Conservation (phyloP, 2,888 invertebrate species). For the Plusia festucae region DNA sequence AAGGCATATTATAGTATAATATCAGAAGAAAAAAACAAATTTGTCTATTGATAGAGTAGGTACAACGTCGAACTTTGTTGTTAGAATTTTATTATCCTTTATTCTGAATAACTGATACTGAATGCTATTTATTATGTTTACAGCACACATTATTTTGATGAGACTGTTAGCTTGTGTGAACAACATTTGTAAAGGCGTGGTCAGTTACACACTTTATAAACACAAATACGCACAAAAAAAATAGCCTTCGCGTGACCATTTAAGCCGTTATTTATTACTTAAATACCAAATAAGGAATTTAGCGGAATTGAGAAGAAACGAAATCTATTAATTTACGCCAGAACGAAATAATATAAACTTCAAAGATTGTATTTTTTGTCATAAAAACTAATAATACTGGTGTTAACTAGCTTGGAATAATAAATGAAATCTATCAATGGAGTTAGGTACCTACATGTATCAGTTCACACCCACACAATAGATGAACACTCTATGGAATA, state of each 20-base stretch:
- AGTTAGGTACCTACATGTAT: constrained; percentile 23
- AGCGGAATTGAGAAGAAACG: neutral
- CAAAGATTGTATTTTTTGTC: too few relatives aligned
- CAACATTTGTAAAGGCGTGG: constrained; percentile 20
- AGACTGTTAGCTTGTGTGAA: constrained; percentile 3
- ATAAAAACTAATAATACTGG: too few relatives aligned
- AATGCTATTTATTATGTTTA: neutral
- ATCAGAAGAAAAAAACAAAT: too few relatives aligned
- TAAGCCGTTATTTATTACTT: constrained; percentile 28
- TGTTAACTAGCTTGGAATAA: constrained; percentile 31
- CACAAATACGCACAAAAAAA: constrained; percentile 33
- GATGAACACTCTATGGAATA: constrained; percentile 23
- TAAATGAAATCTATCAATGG: constrained; percentile 34
- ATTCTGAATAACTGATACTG: neutral
- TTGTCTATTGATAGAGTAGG: constrained; percentile 8
- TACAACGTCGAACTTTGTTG: constrained; percentile 13
- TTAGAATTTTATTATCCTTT: constrained; percentile 16
- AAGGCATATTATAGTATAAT: too few relatives aligned
- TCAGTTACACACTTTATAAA: constrained; percentile 29
- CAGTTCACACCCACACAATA: constrained; percentile 25
- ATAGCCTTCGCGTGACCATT: constrained; percentile 22
- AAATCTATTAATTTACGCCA: neutral
- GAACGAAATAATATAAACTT: too few relatives aligned
- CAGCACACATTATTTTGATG: neutral
- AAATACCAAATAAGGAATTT: constrained; percentile 16